Conservation (phyloP, 2,113 vertebrate species). For the Pseudonaja textilis region DNA sequence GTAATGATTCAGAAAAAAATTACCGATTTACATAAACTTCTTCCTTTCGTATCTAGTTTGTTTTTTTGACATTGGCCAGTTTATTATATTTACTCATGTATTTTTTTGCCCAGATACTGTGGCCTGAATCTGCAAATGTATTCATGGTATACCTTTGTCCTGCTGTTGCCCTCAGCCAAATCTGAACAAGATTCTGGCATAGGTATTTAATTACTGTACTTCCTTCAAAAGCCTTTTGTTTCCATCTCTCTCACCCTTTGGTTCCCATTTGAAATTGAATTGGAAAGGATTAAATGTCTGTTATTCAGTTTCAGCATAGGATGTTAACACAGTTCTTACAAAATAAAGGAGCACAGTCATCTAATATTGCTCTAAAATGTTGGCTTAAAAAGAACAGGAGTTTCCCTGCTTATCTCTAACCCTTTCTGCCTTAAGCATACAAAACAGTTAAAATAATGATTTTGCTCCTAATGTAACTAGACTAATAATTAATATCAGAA, state of each 20-base stretch:
- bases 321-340: slow-evolving; percentile 9
- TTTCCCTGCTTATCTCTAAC: background rate
- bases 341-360: background rate
- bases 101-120: background rate
- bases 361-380: slow-evolving; percentile 14
- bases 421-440: background rate
- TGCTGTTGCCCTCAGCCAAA: background rate
- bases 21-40: background rate
- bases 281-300: slow-evolving; percentile 24
- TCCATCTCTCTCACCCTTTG: background rate
- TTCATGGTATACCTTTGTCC: background rate
- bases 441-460: background rate
- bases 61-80: background rate
- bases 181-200: background rate
- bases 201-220: slow-evolving; percentile 35
- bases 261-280: slow-evolving; percentile 34
- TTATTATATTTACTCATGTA: background rate
- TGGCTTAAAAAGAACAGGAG: background rate
- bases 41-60: background rate
- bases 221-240: slow-evolving; percentile 25
- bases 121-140: background rate
- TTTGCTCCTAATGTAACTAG: background rate
- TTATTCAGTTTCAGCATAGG: background rate
- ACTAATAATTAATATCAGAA: background rate
- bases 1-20: rapidly evolving